Base-by-base conservation (phyloP, 2,113 vertebrate species). In the Hippoglossus stenolepis region DNA sequence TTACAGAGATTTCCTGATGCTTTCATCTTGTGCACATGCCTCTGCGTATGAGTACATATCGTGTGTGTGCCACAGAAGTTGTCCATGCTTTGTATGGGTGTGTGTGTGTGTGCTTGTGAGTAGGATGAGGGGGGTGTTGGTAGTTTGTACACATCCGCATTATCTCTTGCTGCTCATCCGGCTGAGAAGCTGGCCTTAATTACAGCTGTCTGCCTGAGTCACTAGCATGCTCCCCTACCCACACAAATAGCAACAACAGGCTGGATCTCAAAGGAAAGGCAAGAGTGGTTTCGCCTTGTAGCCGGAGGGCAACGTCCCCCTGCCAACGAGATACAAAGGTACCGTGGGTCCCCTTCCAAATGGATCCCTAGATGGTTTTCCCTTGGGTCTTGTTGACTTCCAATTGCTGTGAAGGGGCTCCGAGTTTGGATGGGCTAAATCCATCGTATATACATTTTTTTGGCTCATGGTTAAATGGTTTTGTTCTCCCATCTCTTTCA, bases 191-290 rank as follows among this genome's bases (percentile, higher is more conserved):
- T 85, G 84, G 83, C 85, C 80, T 90, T 90, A 89, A 91, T 93
- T 91, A 89, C 77, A 77, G 85, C 84, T 89, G 90, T 86, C 86
- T 90, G 84, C 73, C 83, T 88, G 85, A 91, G 83, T 92, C 87
- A 91, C 85, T 80, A 85, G 74, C 72, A 73, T 67, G 71, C 85
- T 88, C 81, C 49, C 80, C 73, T 84, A 68, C 77, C 77, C 83
- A 85, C 85, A 87, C 81, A 84, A 87, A 90, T 58, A 76, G 76
- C 75, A 88, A 82, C 79, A 83, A 83, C 87, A 86, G 82, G 84
- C 89, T 82, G 65, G 77, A 78, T 83, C 82, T 89, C 84, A 75
- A 60, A 86, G 82, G 83, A 85, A 83, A 86, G 67, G 75, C 77
- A 85, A 80, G 82, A 85, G 75, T 80, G 71, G 79, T 76, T 87